Base-by-base conservation (phyloP, 2,888 invertebrate species). In the Psylliodes chrysocephalus region DNA sequence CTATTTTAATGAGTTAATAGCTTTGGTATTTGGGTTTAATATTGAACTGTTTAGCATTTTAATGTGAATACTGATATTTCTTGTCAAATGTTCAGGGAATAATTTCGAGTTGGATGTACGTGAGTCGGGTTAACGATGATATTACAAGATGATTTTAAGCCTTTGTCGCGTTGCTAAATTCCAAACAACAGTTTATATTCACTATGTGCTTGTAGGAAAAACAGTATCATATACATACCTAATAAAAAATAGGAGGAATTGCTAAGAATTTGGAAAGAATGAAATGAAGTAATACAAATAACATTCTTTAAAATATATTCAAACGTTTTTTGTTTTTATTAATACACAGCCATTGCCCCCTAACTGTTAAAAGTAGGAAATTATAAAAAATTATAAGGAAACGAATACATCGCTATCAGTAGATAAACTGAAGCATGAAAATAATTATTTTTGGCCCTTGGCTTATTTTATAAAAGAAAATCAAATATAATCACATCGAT, bases 1-100 rank as follows among this genome's bases (percentile, higher is more conserved):
- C 40, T 59, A 64, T 67, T 62, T 61, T 61, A 64, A 67, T 61
- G 63, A 64, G 49, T 40, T 54, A 67, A 61, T 61, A 52, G 63
- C 56, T 60, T 57, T 35, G 60, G 53, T 42, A 63, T 66, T 64
- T 54, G 28, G 57, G 49, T 61, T 63, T 57, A 55, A 35, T 53
- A 54, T 64, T 33, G 47, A 67, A 53, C 42, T 46, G 52, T 51
- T 59, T 35, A 38, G 60, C 59, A 54, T 59, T 53, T 46, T 49
- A 56, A 55, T 56, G 42, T 12, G 54, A 33, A 25, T n/a, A 40
- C 25, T 54, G 12, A 19, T 28, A 15, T 28, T 49, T 49, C 28
- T 28, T 49, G 25, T 54, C 44, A 35, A 56, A 53, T 52, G 12
- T 47, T 60, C 35, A 30, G 40, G 18, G 55, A 44, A 44, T 18